A percentile compares a stretch with the other conserved stretches of the same genome.
Conservation (phyloP, 2,888 invertebrate species). For the Liodrosophila aerea region DNA sequence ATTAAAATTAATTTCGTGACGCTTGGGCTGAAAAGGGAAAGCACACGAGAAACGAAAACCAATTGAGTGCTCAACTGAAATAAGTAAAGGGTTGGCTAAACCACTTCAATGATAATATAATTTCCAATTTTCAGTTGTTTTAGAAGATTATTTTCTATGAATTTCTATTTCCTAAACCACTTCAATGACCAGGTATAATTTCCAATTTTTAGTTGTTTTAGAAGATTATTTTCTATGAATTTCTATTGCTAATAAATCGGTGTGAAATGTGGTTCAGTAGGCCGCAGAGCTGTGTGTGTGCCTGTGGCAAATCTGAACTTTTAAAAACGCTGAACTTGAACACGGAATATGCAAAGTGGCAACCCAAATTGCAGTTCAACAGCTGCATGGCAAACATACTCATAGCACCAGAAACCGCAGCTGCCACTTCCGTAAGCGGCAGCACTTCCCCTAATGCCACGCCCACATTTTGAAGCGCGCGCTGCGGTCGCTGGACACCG, state of each 20-base stretch:
- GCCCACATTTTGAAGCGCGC: too few relatives aligned
- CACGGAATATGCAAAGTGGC: slow-evolving; percentile 37
- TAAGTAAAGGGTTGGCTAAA: not conserved
- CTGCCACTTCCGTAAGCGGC: slow-evolving; percentile 65
- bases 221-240: not conserved
- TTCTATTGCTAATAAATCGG: not conserved
- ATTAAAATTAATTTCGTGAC: slow-evolving; percentile 70
- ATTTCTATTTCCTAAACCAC: too few relatives aligned
- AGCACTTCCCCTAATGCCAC: slow-evolving; percentile 26
- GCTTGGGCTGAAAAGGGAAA: slow-evolving; percentile 33
- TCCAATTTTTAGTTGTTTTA: slow-evolving; percentile 5
- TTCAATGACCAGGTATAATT: slow-evolving; percentile 11
- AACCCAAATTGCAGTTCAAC: slow-evolving; percentile 57
- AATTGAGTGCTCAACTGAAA: slow-evolving; percentile 2
- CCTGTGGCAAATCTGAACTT: slow-evolving; percentile 26
- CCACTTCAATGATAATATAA: slow-evolving; percentile 9
- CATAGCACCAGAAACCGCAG: slow-evolving; percentile 52
- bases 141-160: not conserved
- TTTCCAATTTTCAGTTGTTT: slow-evolving; percentile 9
- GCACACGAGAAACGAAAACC: slow-evolving; percentile 4
- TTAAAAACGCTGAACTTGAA: slow-evolving; percentile 45
- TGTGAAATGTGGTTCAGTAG: not conserved
- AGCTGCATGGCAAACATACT: slow-evolving; percentile 57
- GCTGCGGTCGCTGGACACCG: slow-evolving; percentile 4
- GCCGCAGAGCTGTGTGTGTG: slow-evolving; percentile 21